Conservation (phyloP, 30 jellyfish, hydroid and myxozoan genomes). For the Mastigias papua region DNA sequence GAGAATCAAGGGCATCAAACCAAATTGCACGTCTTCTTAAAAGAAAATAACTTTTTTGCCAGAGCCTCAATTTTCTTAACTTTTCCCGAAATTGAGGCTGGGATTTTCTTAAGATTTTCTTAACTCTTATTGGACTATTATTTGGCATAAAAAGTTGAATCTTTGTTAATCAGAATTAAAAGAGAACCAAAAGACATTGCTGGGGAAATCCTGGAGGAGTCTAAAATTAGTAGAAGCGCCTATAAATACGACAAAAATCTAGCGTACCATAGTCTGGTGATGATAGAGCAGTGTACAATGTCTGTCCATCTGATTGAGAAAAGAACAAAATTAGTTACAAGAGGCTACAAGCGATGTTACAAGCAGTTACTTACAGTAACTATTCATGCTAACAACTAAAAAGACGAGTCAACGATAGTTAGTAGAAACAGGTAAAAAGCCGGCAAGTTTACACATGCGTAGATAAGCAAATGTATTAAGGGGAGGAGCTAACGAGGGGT, state of each 20-base stretch:
- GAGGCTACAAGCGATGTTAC: background rate
- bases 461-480: background rate
- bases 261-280: slow-evolving; percentile 84
- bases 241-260: slow-evolving; percentile 1
- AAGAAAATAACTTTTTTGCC: too few relatives aligned
- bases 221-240: background rate
- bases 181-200: background rate
- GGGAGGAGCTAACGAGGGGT: background rate
- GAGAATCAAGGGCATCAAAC: too few relatives aligned
- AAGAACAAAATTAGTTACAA: slow-evolving; percentile 18
- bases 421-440: background rate
- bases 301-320: slow-evolving; percentile 87
- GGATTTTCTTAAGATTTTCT: too few relatives aligned
- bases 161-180: too few relatives aligned
- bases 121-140: too few relatives aligned
- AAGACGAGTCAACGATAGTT: background rate
- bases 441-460: background rate
- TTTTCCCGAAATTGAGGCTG: too few relatives aligned
- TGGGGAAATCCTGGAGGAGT: background rate
- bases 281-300: slow-evolving; percentile 90
- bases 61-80: too few relatives aligned
- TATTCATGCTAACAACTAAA: background rate
- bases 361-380: background rate
- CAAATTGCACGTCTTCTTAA: too few relatives aligned
- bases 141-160: too few relatives aligned